Conservation (phyloP, 2,888 invertebrate species). For the Nomada ruficornis region DNA sequence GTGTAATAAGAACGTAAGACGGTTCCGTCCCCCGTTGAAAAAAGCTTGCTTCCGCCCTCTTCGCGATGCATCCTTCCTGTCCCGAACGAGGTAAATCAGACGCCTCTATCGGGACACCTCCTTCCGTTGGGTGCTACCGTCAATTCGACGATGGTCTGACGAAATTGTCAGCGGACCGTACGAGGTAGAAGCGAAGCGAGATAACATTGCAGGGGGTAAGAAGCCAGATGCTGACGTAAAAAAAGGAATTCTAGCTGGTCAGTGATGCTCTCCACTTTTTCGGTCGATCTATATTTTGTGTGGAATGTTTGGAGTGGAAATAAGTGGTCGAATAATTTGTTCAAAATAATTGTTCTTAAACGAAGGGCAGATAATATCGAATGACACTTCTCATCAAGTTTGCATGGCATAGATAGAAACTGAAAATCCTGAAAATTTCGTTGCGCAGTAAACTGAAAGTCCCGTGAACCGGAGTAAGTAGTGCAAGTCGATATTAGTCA, state of each 20-base stretch:
- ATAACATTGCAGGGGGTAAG: not conserved
- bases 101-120: constrained; percentile 39
- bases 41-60: constrained; percentile 51
- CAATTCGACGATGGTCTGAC: not conserved
- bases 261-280: not conserved
- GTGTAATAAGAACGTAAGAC: constrained; percentile 60
- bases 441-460: not conserved
- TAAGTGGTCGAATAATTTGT: not conserved
- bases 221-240: not conserved
- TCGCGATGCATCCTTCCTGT: constrained; percentile 31
- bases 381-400: no score
- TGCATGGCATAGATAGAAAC: no score
- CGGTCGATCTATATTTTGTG: not conserved
- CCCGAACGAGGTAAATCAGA: constrained; percentile 39
- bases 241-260: not conserved
- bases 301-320: no score
- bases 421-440: not conserved
- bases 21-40: constrained; percentile 45
- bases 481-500: not conserved
- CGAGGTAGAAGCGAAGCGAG: not conserved
- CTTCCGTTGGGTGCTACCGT: not conserved
- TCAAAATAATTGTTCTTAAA: not conserved
- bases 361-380: no score
- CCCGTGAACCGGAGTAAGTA: not conserved
- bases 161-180: not conserved